These are phyloP conservation scores for Melipona beecheii DNA, from an alignment of 2,888 invertebrate genomes.

Conservation along the genomic window DNA sequence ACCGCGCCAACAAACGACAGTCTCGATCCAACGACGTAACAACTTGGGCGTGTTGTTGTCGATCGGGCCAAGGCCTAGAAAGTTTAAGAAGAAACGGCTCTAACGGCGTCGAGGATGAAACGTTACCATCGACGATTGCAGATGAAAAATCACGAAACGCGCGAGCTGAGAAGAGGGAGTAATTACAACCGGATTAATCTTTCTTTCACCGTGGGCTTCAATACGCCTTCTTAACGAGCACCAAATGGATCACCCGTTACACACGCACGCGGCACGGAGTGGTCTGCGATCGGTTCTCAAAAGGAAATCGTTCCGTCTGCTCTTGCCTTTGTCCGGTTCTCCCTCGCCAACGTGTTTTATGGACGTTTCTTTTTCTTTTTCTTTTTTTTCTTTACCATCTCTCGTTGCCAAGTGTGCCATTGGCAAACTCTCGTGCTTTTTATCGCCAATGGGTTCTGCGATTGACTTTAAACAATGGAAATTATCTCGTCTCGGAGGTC, in stretches of 20 bases:
- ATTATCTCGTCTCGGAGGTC: background rate
- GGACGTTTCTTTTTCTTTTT: background rate
- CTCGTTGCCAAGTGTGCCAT: background rate
- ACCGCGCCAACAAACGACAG: slow-evolving; percentile 79
- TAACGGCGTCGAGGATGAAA: slow-evolving; percentile 39
- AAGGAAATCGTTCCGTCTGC: slow-evolving; percentile 45
- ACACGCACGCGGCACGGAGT: slow-evolving; percentile 27
- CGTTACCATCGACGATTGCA: slow-evolving; percentile 48
- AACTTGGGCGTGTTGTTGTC: background rate
- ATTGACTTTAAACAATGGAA: background rate
- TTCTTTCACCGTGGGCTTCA: slow-evolving; percentile 65
- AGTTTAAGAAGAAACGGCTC: slow-evolving; percentile 36
- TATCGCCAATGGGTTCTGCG: no score
- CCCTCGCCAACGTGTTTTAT: background rate
- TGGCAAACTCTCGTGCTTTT: slow-evolving; percentile 2
- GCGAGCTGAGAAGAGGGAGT: slow-evolving; percentile 50
- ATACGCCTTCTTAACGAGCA: slow-evolving; percentile 70
- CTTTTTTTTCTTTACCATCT: background rate
- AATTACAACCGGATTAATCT: slow-evolving; percentile 75
- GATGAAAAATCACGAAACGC: slow-evolving; percentile 62
- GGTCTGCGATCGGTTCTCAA: slow-evolving; percentile 39
- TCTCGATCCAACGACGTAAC: slow-evolving; percentile 43
- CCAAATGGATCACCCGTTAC: slow-evolving; percentile 65
- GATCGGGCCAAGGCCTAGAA: slow-evolving; percentile 44
- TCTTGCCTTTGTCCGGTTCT: slow-evolving; percentile 12